Percentiles rank a stretch among this genome's conserved stretches.
Evolutionary conservation across 2,113 vertebrate genomes (phyloP).

Genomic region (Rhea americana): DNA sequence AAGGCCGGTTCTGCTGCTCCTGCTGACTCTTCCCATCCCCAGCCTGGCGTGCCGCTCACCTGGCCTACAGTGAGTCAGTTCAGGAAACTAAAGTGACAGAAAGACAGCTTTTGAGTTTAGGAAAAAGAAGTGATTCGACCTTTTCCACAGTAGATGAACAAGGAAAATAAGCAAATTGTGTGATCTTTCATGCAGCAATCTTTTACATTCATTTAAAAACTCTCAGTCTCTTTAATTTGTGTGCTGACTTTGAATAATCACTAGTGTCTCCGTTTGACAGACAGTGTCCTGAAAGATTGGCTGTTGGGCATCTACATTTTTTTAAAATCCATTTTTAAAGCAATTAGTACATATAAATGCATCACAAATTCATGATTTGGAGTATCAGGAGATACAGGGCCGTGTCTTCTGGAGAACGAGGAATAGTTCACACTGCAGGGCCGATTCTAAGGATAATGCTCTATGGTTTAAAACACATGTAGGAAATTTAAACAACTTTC

Average conservation of each 20-base stretch:
- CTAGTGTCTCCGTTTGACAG: background rate
- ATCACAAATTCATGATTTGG: background rate
- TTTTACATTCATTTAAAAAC: background rate
- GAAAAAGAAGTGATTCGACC: background rate
- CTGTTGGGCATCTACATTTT: background rate
- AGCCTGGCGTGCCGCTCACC: fast-evolving
- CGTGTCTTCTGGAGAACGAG: background rate
- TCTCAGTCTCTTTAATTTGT: background rate
- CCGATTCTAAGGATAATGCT: background rate
- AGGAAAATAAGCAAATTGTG: background rate
- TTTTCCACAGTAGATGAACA: background rate
- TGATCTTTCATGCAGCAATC: background rate
- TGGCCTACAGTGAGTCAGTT: background rate
- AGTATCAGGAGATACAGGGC: background rate
- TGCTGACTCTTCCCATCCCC: background rate
- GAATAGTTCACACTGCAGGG: background rate
- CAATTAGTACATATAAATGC: background rate
- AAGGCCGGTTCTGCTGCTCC: background rate
- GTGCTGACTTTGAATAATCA: background rate
- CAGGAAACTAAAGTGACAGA: background rate
- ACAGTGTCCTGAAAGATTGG: background rate
- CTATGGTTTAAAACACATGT: background rate
- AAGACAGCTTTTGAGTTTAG: background rate
- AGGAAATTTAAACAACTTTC: background rate
- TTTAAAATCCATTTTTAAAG: background rate